Evolutionary conservation across 2,888 invertebrate genomes (phyloP).

Genomic region (Acheta domesticus): DNA sequence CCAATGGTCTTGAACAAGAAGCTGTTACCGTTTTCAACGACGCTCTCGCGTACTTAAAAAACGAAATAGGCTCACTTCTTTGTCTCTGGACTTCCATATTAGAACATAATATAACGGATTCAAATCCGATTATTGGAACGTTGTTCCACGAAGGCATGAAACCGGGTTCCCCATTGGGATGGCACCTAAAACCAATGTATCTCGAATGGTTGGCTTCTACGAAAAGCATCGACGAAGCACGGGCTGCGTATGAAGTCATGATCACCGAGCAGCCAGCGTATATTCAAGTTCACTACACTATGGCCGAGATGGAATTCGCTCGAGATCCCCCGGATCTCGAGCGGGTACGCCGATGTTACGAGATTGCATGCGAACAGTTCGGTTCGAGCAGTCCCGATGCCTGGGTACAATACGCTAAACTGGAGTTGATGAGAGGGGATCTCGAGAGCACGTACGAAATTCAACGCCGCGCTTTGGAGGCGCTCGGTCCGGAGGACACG

Average conservation of each 20-base stretch:
- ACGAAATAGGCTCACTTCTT: neutral
- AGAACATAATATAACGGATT: neutral
- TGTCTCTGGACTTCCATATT: neutral
- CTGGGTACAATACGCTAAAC: neutral
- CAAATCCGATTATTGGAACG: neutral
- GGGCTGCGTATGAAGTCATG: neutral
- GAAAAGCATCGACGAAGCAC: neutral
- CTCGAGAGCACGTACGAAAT: neutral
- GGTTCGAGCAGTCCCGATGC: neutral
- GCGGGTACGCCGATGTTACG: neutral
- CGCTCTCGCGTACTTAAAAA: neutral
- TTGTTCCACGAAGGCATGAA: neutral
- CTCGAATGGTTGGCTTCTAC: neutral
- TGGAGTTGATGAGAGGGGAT: neutral
- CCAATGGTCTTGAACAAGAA: neutral
- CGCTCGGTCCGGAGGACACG: neutral
- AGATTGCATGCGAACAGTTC: neutral
- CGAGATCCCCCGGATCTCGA: neutral
- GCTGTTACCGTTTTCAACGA: neutral
- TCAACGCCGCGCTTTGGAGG: constrained; percentile 3
- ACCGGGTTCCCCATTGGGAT: neutral
- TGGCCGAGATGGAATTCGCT: neutral
- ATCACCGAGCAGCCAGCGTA: neutral
- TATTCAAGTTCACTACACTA: neutral
- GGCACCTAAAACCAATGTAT: neutral